Evolutionary conservation across 2,888 invertebrate species (phyloP), one percentile per base, ranked within the genome.

Genomic region (Synanthedon andrenaeformis): DNA sequence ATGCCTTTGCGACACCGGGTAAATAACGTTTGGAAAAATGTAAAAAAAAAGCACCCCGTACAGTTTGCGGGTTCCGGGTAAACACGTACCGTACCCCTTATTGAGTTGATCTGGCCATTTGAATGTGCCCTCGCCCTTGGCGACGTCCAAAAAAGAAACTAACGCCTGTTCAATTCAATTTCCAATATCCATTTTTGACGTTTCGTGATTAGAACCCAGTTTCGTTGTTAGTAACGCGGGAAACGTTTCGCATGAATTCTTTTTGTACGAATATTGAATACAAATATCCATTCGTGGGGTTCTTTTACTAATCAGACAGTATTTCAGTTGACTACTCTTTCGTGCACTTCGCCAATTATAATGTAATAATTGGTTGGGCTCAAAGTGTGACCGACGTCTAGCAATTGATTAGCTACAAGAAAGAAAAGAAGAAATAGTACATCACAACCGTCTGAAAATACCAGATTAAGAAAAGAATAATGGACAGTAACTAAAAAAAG

Each of bases 171-270:
- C 76, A 79, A 84, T 86, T 84, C 82, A 85, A 86, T 86, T 86
- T 84, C 68, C 82, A 76, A 84, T 86, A 86, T 86, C 82, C 84
- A 86, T 81, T 86, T 86, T 82, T 87, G 87, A 87, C 87, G 78
- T 79, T 75, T 72, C 80, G 74, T 86, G 87, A 87, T 87, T 87
- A 86, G 85, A 83, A 83, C 84, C 76, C 85, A 82, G 84, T 80
- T 83, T 78, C 76, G 74, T 83, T 79, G 86, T 87, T 85, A 85
- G 76, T 79, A 70, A 62, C 56, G 58, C 56, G 56, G 58, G 41
- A 10, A 35, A 55, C 64, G 63, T 67, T 64, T 72, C 67, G 66
- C 74, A 66, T 68, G 64, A 35, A 35, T 35, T 35, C 66, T 70
- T 74, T 78, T 80, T 71, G 56, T 67, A 56, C 58, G 63, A 56